Percentiles rank a stretch among this genome's conserved stretches.
Evolutionary conservation across 2,888 invertebrate genomes (phyloP).

Genomic region (Lasioglossum lativentre): DNA sequence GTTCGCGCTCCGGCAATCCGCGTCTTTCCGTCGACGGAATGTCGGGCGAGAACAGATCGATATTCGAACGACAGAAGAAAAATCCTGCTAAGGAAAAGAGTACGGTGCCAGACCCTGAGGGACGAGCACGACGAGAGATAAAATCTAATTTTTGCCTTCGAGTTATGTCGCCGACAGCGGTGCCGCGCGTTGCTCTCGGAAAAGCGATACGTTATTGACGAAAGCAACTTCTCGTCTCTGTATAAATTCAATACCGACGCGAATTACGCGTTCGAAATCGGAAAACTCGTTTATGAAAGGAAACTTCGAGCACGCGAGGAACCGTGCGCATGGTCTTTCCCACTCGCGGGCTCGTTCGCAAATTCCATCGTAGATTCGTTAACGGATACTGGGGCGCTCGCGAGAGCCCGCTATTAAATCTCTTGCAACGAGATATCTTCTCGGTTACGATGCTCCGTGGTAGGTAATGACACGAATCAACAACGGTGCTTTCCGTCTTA

Average conservation of each 20-base stretch:
- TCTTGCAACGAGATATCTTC: not conserved
- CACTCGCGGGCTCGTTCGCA: not conserved
- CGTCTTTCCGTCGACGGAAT: not conserved
- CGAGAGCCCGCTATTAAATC: not conserved
- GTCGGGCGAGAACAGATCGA: slow-evolving; percentile 23
- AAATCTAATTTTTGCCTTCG: slow-evolving; percentile 19
- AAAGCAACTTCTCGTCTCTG: not conserved
- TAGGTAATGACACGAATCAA: not conserved
- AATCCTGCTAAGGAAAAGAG: not conserved
- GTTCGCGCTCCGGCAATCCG: slow-evolving; percentile 23
- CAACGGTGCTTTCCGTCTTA: not conserved
- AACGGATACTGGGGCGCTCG: not conserved
- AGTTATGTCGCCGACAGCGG: not conserved
- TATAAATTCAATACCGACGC: not conserved
- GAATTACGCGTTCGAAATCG: slow-evolving; percentile 9
- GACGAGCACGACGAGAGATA: slow-evolving; percentile 3
- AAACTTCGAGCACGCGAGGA: not conserved
- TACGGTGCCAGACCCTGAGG: slow-evolving; percentile 5
- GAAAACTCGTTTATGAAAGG: slow-evolving; percentile 1
- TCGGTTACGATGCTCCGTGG: not conserved
- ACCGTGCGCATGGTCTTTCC: no score
- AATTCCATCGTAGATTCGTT: slow-evolving; percentile 20
- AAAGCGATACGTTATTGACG: not conserved
- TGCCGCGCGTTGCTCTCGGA: not conserved
- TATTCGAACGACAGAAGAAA: slow-evolving; percentile 22